These are phyloP conservation scores for Osmerus eperlanus DNA, from an alignment of 2,113 vertebrate species.

Conservation along the genomic window DNA sequence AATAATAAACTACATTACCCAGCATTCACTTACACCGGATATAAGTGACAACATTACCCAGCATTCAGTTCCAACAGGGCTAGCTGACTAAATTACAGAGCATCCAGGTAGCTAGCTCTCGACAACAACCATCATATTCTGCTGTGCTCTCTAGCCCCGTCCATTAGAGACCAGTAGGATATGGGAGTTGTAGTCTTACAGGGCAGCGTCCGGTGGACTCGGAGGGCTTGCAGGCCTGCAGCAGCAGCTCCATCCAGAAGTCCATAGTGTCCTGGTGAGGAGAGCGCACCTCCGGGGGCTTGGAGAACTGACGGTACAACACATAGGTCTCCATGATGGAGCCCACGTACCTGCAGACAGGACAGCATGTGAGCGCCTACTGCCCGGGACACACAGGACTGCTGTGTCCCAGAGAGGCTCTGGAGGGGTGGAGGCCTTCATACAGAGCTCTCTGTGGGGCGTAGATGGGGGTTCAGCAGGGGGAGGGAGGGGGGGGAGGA, in stretches of 20 bases:
- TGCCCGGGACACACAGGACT: neutral
- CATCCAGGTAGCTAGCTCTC: neutral
- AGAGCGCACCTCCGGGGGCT: constrained; percentile 52
- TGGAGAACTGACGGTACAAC: constrained; percentile 81
- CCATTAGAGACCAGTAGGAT: neutral
- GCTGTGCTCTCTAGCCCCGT: neutral
- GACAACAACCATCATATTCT: neutral
- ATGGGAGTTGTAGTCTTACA: constrained; percentile 61
- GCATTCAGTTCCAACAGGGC: too few species aligned
- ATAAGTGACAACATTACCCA: too few species aligned
- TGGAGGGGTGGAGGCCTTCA: too few species aligned
- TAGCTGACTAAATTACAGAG: neutral
- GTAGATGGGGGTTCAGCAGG: too few species aligned
- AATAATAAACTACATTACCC: neutral
- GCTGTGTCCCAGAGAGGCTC: neutral
- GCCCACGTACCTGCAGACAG: constrained; percentile 76
- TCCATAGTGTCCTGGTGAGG: constrained; percentile 71
- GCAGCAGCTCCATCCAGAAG: constrained; percentile 86
- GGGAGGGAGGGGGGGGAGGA: too few species aligned
- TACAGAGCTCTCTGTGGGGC: too few species aligned
- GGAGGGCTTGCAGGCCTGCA: constrained; percentile 77
- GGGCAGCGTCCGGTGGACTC: constrained; percentile 62
- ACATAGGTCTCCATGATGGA: constrained; percentile 89
- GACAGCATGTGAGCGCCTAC: neutral
- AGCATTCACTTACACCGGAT: too few species aligned